These are phyloP conservation scores for Cataglyphis albicans DNA, from an alignment of 2,888 invertebrate genomes.

Conservation along the genomic window DNA sequence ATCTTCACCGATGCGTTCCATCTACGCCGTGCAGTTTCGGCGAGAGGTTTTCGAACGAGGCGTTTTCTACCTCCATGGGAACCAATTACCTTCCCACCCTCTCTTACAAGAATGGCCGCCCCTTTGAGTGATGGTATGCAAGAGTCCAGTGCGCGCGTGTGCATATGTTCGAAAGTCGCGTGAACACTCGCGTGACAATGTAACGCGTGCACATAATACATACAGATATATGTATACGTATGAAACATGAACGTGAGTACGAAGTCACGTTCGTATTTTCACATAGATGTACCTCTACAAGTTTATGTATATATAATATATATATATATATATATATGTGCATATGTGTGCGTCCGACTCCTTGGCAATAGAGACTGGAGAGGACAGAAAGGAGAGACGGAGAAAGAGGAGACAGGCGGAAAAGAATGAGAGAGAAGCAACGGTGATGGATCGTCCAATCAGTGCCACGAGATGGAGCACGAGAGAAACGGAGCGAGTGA, in stretches of 20 bases:
- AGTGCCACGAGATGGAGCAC: slow-evolving; percentile 87
- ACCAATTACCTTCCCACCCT: slow-evolving; percentile 86
- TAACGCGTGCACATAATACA: slow-evolving; percentile 15
- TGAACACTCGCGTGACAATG: slow-evolving; percentile 36
- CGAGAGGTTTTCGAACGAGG: slow-evolving; percentile 71
- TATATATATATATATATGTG: background rate
- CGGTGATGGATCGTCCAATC: slow-evolving; percentile 89
- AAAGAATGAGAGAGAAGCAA: slow-evolving; percentile 72
- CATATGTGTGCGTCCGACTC: slow-evolving; percentile 72
- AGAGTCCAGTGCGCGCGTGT: slow-evolving; percentile 58
- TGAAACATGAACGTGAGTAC: slow-evolving; percentile 10
- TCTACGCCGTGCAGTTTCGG: slow-evolving; percentile 63
- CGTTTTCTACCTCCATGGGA: slow-evolving; percentile 86
- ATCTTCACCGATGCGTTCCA: slow-evolving; percentile 36
- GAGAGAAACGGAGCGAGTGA: slow-evolving; percentile 77
- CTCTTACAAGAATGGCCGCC: slow-evolving; percentile 73
- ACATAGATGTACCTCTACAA: background rate
- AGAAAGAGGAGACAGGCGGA: slow-evolving; percentile 68
- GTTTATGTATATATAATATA: background rate
- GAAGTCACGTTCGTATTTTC: background rate
- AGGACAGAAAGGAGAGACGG: slow-evolving; percentile 65
- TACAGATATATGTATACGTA: background rate
- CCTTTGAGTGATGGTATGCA: slow-evolving; percentile 74
- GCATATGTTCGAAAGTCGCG: slow-evolving; percentile 43
- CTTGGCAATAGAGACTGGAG: slow-evolving; percentile 70